Percentiles rank a stretch among this genome's conserved stretches.
phyloP scores from a whole-genome alignment of 2,797 vertebrate species.

The Phrynocephalus vlangalii region DNA sequence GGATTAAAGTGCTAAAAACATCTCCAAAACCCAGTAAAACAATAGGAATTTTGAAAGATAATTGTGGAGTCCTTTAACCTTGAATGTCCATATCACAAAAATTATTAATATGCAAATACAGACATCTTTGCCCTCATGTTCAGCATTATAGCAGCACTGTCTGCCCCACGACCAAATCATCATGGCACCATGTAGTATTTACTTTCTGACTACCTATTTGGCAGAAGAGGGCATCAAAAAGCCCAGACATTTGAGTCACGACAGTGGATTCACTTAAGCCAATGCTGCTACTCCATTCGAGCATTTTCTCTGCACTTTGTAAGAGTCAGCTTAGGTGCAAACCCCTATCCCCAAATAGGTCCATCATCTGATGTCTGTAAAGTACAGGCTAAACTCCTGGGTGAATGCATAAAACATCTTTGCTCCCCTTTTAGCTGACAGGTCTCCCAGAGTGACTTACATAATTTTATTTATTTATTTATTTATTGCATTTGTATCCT shows the following conservation, averaged over 20 bases:
- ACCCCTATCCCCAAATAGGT: too few species aligned
- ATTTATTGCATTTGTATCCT: too few species aligned
- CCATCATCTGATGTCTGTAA: too few species aligned
- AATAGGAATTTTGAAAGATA: background rate
- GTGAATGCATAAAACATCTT: background rate
- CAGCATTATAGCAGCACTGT: too few species aligned
- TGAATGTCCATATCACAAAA: background rate
- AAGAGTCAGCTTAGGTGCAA: too few species aligned
- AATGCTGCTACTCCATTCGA: too few species aligned
- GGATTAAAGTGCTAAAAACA: background rate
- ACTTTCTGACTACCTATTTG: conserved; percentile 52
- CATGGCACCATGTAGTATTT: conserved; percentile 33
- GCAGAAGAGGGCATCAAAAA: background rate
- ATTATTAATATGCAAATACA: background rate
- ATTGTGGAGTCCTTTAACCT: background rate
- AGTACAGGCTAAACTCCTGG: too few species aligned
- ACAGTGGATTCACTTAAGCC: background rate
- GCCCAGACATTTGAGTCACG: background rate
- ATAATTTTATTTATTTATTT: too few species aligned
- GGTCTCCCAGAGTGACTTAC: background rate
- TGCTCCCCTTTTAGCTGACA: background rate
- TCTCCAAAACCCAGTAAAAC: background rate
- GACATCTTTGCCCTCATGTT: too few species aligned
- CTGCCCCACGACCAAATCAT: too few species aligned
- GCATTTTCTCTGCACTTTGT: too few species aligned